Conservation (phyloP, 1,140 invertebrate species). For the Lepidurus couesii region DNA sequence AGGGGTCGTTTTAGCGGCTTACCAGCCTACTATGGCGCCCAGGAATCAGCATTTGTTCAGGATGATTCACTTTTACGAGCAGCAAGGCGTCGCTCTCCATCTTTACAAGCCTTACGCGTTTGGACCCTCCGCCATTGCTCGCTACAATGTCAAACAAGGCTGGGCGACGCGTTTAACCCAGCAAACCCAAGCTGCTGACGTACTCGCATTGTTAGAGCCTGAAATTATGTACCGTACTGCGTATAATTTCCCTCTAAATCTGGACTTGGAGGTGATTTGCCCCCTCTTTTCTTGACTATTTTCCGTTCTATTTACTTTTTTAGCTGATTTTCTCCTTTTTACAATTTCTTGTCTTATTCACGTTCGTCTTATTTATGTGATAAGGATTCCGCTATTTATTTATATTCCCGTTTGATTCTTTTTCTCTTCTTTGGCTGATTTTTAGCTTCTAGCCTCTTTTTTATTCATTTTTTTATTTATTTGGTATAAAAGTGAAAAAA, state of each 20-base stretch:
- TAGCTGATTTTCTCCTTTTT: neutral
- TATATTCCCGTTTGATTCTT: neutral
- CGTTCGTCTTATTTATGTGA: neutral
- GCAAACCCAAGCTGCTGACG: conserved; percentile 61
- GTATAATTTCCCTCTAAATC: conserved; percentile 56
- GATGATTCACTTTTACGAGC: conserved; percentile 59
- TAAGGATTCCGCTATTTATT: neutral
- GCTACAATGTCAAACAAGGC: conserved; percentile 61
- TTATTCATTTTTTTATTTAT: neutral
- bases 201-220: conserved; percentile 61
- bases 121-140: conserved; percentile 65
- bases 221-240: conserved; percentile 60
- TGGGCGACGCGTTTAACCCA: conserved; percentile 57
- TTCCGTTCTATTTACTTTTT: neutral
- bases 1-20: conserved; percentile 22
- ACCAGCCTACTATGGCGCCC: conserved; percentile 22
- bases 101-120: conserved; percentile 65
- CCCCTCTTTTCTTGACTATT: neutral
- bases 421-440: neutral
- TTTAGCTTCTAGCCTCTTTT: neutral
- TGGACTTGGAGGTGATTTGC: conserved; percentile 33
- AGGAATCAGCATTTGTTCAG: conserved; percentile 37
- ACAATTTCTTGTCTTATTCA: neutral
- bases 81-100: conserved; percentile 45
- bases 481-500: neutral